Evolutionary conservation across 2,888 invertebrate genomes (phyloP), one percentile per base, ranked within the genome.

Genomic region (Limenitis camilla): DNA sequence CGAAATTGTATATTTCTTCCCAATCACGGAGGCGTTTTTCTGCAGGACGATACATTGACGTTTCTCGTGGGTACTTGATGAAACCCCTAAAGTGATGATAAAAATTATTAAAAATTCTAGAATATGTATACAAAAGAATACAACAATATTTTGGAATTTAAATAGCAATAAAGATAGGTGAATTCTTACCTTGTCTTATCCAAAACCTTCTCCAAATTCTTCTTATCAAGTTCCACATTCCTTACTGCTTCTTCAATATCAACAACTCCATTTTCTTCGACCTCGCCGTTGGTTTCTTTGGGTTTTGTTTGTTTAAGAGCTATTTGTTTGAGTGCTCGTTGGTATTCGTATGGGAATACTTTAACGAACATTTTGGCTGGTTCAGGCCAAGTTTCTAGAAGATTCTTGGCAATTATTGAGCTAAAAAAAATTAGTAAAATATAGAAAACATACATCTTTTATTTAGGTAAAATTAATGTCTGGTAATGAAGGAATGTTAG

Each of bases 291-390:
- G 8, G 73, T 56, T 27, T 78, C 76, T 35, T 69, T 76, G 1
- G 76, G 72, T 2, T 68, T 53, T 0, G 78, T 76, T 32, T 70
- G 61, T 58, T 88, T 86, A 8, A 69, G 40, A 30, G 89, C 89
- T 68, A 94, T 71, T 61, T 92, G 92, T 61, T 93, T 92, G 27
- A 99, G 83, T 1, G 95, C 98, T 59, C 94, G 90, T 72, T 98
- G 97, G 84, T 98, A 99, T 72, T 99, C 99, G 69, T 94, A 94
- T 0, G 99, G 99, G 90, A 99, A 99, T 42, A 99, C 96, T 89
- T 99, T 99, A 49, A 97, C 90, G 75, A 99, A 97, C 75, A 93
- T 90, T 30, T 90, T 83, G 40, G 94, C 91, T 50, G 92, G 90
- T 53, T 89, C 88, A 0, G 92, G 91, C 98, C 98, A 96, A 53